These are phyloP conservation scores for Apogon hyalosoma DNA, from an alignment of 2,797 vertebrate genomes.

Conservation along the genomic window DNA sequence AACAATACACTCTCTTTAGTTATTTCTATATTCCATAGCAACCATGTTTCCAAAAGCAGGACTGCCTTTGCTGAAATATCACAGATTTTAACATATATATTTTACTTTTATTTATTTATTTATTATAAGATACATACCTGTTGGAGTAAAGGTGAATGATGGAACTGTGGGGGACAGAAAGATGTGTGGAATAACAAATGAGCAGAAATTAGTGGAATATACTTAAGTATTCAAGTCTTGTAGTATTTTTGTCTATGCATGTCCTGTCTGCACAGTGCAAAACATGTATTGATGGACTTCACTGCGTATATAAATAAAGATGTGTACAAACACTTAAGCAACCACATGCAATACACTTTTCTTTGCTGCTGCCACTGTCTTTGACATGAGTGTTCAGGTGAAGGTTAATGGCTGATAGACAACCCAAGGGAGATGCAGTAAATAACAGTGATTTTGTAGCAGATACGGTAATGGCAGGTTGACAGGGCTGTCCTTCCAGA, in stretches of 20 bases:
- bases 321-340: slow-evolving; percentile 45
- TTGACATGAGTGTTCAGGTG: slow-evolving; percentile 59
- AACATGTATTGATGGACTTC: background rate
- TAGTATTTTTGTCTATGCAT: background rate
- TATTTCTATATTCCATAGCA: no score
- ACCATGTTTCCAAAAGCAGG: no score
- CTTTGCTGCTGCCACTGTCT: slow-evolving; percentile 24
- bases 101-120: background rate
- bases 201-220: slow-evolving; percentile 1
- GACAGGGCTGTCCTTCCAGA: slow-evolving; percentile 61
- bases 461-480: slow-evolving; percentile 63
- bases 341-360: slow-evolving; percentile 28
- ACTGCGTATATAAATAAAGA: slow-evolving; percentile 5
- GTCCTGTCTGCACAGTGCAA: background rate
- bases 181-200: background rate
- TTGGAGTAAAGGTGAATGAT: slow-evolving; percentile 97
- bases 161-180: slow-evolving; percentile 86
- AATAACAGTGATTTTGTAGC: slow-evolving; percentile 54
- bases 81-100: background rate
- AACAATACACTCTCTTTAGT: no score
- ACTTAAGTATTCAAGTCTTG: background rate
- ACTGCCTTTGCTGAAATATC: background rate
- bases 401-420: slow-evolving; percentile 72
- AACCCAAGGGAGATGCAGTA: slow-evolving; percentile 31
- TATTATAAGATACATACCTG: slow-evolving; percentile 85